Conservation (phyloP, 2,797 vertebrate genomes). For the Salmo trutta region DNA sequence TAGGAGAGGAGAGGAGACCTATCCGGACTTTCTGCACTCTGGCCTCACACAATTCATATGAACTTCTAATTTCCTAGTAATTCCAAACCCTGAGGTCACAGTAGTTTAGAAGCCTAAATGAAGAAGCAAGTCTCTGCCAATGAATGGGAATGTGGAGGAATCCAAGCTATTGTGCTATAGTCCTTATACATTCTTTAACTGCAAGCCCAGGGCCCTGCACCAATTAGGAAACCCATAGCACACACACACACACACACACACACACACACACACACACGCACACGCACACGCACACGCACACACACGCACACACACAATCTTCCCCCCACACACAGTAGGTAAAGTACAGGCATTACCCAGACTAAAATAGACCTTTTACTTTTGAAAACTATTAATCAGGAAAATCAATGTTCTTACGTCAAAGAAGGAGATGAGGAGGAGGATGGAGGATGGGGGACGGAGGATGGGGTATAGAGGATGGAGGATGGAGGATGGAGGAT, state of each 20-base stretch:
- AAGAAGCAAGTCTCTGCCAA: conserved; percentile 60
- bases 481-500: conserved; percentile 36
- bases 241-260: too few species aligned
- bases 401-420: conserved; percentile 78
- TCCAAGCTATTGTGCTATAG: conserved; percentile 64
- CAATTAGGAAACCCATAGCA: too few species aligned
- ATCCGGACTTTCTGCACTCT: too few species aligned
- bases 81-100: conserved; percentile 69
- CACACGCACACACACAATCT: conserved; percentile 5
- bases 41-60: not conserved
- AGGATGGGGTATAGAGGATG: conserved; percentile 47
- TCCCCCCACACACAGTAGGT: conserved; percentile 60
- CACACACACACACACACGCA: too few species aligned
- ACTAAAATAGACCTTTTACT: conserved; percentile 73
- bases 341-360: conserved; percentile 73
- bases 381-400: conserved; percentile 80
- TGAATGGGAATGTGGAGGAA: conserved; percentile 64
- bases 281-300: too few species aligned
- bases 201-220: conserved; percentile 68
- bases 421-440: conserved; percentile 75
- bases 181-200: conserved; percentile 59
- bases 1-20: conserved; percentile 35
- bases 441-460: conserved; percentile 54
- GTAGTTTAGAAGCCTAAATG: conserved; percentile 63
- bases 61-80: conserved; percentile 55